A percentile compares a stretch with the other conserved stretches of the same genome.
These are phyloP conservation scores for Poecilia latipinna DNA, from an alignment of 2,113 vertebrate genomes.

Conservation along the genomic window DNA sequence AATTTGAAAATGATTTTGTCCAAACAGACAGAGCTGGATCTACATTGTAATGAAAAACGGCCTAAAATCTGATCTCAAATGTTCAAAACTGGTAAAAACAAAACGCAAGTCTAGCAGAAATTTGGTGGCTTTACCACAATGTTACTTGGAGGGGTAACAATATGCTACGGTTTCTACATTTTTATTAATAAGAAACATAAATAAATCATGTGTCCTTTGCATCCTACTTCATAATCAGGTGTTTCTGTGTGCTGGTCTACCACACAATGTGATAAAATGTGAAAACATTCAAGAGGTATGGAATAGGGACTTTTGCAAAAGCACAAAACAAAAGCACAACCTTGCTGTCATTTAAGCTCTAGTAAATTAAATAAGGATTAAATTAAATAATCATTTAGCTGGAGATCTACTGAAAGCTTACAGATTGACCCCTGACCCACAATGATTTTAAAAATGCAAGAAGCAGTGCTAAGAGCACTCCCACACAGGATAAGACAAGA, in stretches of 20 bases:
- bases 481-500: constrained; percentile 21
- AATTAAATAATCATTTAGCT: constrained; percentile 19
- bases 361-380: constrained; percentile 3
- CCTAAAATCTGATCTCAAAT: too few species aligned
- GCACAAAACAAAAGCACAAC: not conserved
- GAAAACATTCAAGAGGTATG: not conserved
- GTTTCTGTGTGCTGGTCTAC: not conserved
- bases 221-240: too few species aligned
- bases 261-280: not conserved
- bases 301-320: not conserved
- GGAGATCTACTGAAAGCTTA: constrained; percentile 11
- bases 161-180: too few species aligned
- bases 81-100: too few species aligned
- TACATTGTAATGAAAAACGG: too few species aligned
- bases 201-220: too few species aligned
- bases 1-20: too few species aligned
- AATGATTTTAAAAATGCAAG: constrained; percentile 24
- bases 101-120: too few species aligned
- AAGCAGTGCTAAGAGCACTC: constrained; percentile 1
- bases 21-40: too few species aligned
- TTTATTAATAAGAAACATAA: too few species aligned
- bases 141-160: too few species aligned
- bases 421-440: constrained; percentile 9
- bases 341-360: constrained; percentile 7
- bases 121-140: too few species aligned